phyloP scores from a whole-genome alignment of 2,797 vertebrate genomes.

The Hipposideros larvatus region DNA sequence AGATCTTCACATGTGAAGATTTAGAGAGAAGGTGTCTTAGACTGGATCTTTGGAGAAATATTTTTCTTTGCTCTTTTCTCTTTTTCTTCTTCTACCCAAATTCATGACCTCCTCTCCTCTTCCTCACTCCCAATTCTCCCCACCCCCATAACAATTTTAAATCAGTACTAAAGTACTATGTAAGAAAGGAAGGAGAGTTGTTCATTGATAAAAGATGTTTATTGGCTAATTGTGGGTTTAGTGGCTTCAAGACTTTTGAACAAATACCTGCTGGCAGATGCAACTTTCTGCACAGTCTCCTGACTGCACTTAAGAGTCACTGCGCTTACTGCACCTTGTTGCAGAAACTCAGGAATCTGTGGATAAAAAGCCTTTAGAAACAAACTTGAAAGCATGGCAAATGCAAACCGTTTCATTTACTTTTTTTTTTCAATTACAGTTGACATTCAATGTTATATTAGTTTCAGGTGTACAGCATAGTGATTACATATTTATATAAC shows the following conservation, averaged over 20 bases:
- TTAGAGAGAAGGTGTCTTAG: not conserved
- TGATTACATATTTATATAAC: not conserved
- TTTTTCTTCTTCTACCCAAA: not conserved
- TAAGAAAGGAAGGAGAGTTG: not conserved
- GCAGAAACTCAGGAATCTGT: not conserved
- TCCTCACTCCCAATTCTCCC: not conserved
- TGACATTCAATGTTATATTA: not conserved
- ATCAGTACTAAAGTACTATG: not conserved
- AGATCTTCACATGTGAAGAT: not conserved
- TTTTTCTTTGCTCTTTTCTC: not conserved
- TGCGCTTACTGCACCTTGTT: not conserved
- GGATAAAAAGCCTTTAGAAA: not conserved
- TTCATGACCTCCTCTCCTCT: not conserved
- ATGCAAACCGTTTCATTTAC: not conserved
- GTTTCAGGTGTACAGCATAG: not conserved
- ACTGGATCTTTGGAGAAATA: not conserved
- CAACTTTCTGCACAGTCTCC: not conserved
- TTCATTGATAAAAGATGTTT: not conserved
- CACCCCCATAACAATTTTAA: not conserved
- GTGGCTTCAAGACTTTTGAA: conserved; percentile 1
- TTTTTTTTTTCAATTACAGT: not conserved
- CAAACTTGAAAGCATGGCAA: not conserved
- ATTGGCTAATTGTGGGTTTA: not conserved
- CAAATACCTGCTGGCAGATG: not conserved
- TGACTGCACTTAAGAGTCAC: not conserved